A percentile compares a stretch with the other conserved stretches of the same genome.
Evolutionary conservation across 1,140 invertebrate genomes (phyloP).

Genomic region (Galleria mellonella): DNA sequence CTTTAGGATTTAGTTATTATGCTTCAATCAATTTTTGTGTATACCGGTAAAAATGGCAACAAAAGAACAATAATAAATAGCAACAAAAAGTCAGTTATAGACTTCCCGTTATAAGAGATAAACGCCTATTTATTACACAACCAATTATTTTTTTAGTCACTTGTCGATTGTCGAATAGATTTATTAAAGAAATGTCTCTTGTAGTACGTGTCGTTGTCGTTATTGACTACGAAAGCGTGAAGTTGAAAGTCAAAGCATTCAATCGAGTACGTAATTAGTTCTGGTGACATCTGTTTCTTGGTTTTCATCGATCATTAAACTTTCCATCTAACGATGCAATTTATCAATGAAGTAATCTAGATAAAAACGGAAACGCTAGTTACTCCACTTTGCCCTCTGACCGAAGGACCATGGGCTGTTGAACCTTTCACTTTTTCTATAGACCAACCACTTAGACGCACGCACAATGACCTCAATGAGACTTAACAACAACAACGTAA

Average conservation of each 20-base stretch:
- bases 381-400: slow-evolving; percentile 16
- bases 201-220: slow-evolving; percentile 5
- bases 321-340: slow-evolving; percentile 5
- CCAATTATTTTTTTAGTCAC: too few species aligned
- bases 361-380: slow-evolving; percentile 2
- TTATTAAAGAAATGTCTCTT: background rate
- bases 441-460: slow-evolving; percentile 5
- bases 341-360: slow-evolving; percentile 1
- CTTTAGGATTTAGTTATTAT: too few species aligned
- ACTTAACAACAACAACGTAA: slow-evolving; percentile 7
- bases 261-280: slow-evolving; percentile 21
- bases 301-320: background rate
- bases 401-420: slow-evolving; percentile 11
- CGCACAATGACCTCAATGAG: slow-evolving; percentile 23
- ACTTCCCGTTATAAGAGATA: too few species aligned
- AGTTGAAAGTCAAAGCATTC: slow-evolving; percentile 14
- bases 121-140: too few species aligned
- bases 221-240: slow-evolving; percentile 24
- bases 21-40: too few species aligned
- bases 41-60: too few species aligned
- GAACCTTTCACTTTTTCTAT: slow-evolving; percentile 22
- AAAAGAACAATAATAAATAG: too few species aligned
- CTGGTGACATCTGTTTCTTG: slow-evolving; percentile 16
- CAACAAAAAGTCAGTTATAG: too few species aligned
- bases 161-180: too few species aligned